Conservation (phyloP, 2,888 invertebrate species). For the Aphrophora alni region DNA sequence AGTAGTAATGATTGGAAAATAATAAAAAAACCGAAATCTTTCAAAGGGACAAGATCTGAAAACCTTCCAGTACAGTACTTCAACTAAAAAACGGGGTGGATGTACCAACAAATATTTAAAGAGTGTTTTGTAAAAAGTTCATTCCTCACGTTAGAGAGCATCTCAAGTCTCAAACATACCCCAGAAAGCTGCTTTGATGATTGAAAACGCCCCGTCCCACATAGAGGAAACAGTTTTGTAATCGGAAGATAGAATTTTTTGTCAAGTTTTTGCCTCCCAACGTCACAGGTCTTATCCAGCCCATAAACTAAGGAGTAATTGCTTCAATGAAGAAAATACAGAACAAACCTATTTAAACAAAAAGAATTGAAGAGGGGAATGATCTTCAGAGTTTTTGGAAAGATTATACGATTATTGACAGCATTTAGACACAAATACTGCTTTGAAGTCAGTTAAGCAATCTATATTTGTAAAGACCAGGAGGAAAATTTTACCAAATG, state of each 20-base stretch:
- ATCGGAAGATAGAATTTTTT: background rate
- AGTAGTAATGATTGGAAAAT: conserved; percentile 10
- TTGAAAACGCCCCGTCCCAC: background rate
- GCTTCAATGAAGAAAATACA: too few species aligned
- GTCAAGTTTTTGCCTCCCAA: background rate
- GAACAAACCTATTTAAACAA: too few species aligned
- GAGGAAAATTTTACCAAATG: background rate
- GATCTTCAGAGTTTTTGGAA: background rate
- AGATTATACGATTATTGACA: background rate
- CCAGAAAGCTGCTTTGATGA: background rate
- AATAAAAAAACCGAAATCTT: conserved; percentile 14
- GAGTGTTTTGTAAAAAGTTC: conserved; percentile 12
- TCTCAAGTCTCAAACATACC: background rate
- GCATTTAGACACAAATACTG: background rate
- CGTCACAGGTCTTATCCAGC: background rate
- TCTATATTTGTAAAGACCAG: background rate
- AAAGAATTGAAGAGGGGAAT: background rate
- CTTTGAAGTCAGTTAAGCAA: background rate
- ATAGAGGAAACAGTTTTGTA: background rate
- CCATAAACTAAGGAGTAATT: background rate
- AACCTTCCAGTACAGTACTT: conserved; percentile 41
- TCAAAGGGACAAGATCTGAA: conserved; percentile 9
- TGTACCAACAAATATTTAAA: conserved; percentile 34
- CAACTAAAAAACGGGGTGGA: conserved; percentile 42
- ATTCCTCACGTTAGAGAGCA: too few species aligned